Evolutionary conservation across 2,113 vertebrate species (phyloP).

Genomic region (Epinephelus moara): DNA sequence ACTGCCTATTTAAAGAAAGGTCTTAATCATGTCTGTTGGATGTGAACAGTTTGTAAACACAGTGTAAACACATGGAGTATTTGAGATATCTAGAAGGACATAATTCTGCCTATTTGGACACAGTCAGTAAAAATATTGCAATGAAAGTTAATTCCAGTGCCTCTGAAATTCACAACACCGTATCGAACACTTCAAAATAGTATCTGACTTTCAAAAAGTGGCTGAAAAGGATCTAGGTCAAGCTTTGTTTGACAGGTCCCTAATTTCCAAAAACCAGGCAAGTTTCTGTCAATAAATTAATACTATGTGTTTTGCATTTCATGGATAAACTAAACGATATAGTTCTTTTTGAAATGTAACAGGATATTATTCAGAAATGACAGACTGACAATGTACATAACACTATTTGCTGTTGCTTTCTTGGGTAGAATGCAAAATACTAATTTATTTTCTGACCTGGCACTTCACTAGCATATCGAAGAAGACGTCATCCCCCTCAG

Average conservation of each 20-base stretch:
- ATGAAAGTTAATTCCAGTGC: not conserved
- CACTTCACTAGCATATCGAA: conserved; percentile 95
- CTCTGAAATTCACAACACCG: not conserved
- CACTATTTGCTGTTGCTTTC: not conserved
- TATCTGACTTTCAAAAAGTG: not conserved
- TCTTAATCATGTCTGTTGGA: not conserved
- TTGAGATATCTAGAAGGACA: not conserved
- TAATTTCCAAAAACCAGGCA: not conserved
- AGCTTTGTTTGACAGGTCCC: not conserved
- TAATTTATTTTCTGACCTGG: conserved; percentile 83
- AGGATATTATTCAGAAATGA: not conserved
- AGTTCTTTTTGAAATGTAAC: not conserved
- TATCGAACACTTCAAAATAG: not conserved
- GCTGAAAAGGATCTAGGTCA: not conserved
- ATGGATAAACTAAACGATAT: too few species aligned
- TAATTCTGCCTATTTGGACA: not conserved
- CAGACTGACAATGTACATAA: not conserved
- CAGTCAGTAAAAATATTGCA: not conserved
- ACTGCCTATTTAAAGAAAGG: not conserved
- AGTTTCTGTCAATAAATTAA: too few species aligned
- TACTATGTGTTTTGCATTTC: not conserved
- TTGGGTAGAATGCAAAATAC: not conserved
- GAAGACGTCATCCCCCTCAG: conserved; percentile 92
- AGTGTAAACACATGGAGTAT: not conserved
- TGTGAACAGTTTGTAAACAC: not conserved